These are phyloP conservation scores for Melinaea marsaeus DNA, from an alignment of 2,888 invertebrate species.

Conservation along the genomic window DNA sequence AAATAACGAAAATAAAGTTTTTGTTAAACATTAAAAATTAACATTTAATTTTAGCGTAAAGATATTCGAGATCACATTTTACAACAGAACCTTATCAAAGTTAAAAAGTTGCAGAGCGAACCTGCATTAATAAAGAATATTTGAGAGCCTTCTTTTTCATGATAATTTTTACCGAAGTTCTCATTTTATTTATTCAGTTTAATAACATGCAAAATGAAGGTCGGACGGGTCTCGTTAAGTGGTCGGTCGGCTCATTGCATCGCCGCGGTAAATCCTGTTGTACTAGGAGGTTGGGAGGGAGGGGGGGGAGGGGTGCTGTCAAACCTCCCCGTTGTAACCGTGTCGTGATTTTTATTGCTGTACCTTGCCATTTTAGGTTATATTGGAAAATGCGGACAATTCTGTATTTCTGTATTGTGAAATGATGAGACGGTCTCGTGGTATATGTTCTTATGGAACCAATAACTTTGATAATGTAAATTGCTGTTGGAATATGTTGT, in stretches of 20 bases:
- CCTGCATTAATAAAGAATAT: conserved; percentile 29
- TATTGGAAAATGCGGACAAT: conserved; percentile 3
- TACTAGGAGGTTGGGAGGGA: conserved; percentile 21
- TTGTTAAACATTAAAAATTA: not conserved
- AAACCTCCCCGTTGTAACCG: not conserved
- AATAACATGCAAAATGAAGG: conserved; percentile 69
- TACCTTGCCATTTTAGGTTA: conserved; percentile 3
- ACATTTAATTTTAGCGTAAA: not conserved
- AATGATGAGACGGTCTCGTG: too few species aligned
- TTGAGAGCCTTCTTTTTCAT: conserved; percentile 49
- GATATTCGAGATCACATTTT: conserved; percentile 14
- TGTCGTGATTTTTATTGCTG: conserved; percentile 18
- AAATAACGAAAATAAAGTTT: not conserved
- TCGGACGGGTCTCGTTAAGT: conserved; percentile 50
- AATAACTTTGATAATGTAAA: too few species aligned
- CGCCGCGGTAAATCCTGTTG: conserved; percentile 45
- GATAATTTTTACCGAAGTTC: conserved; percentile 61
- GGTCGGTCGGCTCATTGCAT: conserved; percentile 57
- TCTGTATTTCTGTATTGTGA: too few species aligned
- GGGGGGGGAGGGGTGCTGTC: conserved; percentile 16
- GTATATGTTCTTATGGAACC: too few species aligned
- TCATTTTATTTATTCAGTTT: conserved; percentile 60
- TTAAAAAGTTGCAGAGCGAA: conserved; percentile 23
- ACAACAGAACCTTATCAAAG: conserved; percentile 20
- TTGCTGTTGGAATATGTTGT: too few species aligned